Base-by-base conservation (phyloP, 2,113 vertebrate species). In the Vidua macroura region DNA sequence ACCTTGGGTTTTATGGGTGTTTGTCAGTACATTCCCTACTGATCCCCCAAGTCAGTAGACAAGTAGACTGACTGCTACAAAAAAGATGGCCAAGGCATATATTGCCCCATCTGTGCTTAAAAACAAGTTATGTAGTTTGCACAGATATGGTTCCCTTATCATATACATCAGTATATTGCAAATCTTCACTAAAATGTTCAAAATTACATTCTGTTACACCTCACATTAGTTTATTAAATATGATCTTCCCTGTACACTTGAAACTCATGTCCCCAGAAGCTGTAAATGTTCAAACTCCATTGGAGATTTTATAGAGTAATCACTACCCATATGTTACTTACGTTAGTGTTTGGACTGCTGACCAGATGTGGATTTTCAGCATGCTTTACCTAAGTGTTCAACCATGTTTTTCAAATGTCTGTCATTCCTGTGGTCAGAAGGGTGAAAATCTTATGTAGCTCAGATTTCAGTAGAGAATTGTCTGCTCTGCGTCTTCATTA, bases 21-120 rank as follows among this genome's bases (percentile, higher is more conserved):
- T 63, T 53, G 41, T 70, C 74, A 39, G 28, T 10, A 44, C 18
- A 35, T 16, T 62, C 39, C 10, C 2, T 23, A 58, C 10, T 22
- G 37, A 49, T 84, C 41, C 31, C 20, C 5, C 7, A 30, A 24
- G 53, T 60, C 33, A 60, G 48, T 0, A 86, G 33, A 35, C 27
- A 46, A 81, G 59, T 79, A 95, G 94, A 96, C 86, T 46, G 25
- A 85, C 93, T 94, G 92, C 84, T 89, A 92, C 91, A 80, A 56
- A 89, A 95, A 88, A 82, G 37, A 90, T 86, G 91, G 88, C 89
- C 35, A 37, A 16, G 35, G 19, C 15, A 10, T 15, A 33, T 51
- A 21, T 66, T 17, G 8, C 15, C 30, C 77, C 82, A 86, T 88
- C 89, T 95, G 74, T 21, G 9, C 48, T 68, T 48, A 70, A 59